A percentile compares a stretch with the other conserved stretches of the same genome.
Conservation (phyloP, 1,140 invertebrate genomes). For the honey bee (Apis mellifera) region Amel_HAv3.1 CM009931.2:4480501-4481000, state of each 20-base stretch:
- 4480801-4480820: background rate
- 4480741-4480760: background rate
- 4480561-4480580: background rate
- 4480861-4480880: background rate
- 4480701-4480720: background rate
- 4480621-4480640: background rate
- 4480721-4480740: background rate
- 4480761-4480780: background rate
- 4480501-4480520: too few species aligned
- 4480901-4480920: background rate
- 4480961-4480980: background rate
- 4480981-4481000: background rate
- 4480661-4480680: background rate
- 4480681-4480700: background rate
- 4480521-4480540: too few species aligned
- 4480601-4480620: background rate
- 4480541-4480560: too few species aligned
- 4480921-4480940: too few species aligned
- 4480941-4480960: background rate
- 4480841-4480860: background rate
- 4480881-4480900: background rate
- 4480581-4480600: background rate
- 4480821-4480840: background rate
- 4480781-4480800: too few species aligned
- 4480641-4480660: background rate